Conservation (phyloP, 2,888 invertebrate genomes). For the Autographa pulchrina region DNA sequence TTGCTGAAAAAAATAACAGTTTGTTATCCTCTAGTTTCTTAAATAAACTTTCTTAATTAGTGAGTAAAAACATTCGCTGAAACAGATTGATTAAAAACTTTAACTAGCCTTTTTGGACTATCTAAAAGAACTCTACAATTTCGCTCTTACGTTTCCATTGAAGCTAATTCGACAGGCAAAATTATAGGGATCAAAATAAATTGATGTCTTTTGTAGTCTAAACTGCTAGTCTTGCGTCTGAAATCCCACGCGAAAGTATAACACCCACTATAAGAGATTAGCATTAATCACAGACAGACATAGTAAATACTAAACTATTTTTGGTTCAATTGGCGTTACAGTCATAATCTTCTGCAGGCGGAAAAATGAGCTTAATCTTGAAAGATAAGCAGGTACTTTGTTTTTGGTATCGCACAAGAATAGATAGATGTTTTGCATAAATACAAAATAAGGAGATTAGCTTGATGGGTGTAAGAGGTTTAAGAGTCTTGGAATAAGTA, state of each 20-base stretch:
- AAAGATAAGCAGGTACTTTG: not conserved
- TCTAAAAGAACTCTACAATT: not conserved
- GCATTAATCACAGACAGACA: not conserved
- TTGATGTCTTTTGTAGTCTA: not conserved
- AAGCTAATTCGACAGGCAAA: not conserved
- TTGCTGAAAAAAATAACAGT: no score
- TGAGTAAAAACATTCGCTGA: not conserved
- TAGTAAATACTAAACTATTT: constrained; percentile 22
- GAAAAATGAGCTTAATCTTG: not conserved
- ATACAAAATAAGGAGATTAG: no score
- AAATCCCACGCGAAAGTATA: not conserved
- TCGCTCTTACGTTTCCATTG: not conserved
- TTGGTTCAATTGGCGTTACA: not conserved
- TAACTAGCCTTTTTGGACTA: not conserved
- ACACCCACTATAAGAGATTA: not conserved
- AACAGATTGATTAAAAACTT: not conserved
- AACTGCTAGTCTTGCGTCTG: constrained; percentile 1
- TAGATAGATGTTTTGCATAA: no score
- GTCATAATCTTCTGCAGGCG: not conserved
- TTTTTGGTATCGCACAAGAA: not conserved
- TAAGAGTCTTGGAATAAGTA: no score
- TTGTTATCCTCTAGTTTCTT: not conserved
- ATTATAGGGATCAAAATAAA: not conserved
- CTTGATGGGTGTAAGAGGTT: no score
- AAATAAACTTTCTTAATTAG: not conserved